Evolutionary conservation across 2,888 invertebrate genomes (phyloP).

Genomic region (Erynnis tages): DNA sequence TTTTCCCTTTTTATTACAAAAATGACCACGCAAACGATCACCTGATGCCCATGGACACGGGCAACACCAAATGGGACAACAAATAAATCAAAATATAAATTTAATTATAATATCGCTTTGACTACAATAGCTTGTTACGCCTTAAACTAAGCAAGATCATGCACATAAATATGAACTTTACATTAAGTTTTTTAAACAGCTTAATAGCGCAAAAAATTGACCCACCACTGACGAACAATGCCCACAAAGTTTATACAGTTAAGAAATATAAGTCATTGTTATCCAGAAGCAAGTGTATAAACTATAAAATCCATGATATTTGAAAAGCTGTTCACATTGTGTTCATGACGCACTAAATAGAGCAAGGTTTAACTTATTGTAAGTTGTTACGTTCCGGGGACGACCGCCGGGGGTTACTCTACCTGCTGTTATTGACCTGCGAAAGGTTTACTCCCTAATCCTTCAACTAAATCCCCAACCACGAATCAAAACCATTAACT

Average conservation of each 20-base stretch:
- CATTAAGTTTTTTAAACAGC: too few species aligned
- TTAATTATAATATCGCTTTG: too few species aligned
- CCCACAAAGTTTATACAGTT: not conserved
- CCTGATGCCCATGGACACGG: too few species aligned
- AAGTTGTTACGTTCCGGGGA: slow-evolving; percentile 26
- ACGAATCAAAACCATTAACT: slow-evolving; percentile 67
- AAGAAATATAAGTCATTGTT: not conserved
- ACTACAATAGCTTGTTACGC: too few species aligned
- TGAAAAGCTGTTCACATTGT: slow-evolving; percentile 13
- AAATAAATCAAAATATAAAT: too few species aligned
- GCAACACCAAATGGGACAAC: too few species aligned
- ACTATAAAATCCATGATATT: slow-evolving; percentile 18
- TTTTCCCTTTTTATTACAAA: too few species aligned
- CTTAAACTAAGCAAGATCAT: too few species aligned
- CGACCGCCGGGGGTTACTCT: slow-evolving; percentile 48
- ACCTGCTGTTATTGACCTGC: slow-evolving; percentile 71
- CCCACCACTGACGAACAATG: not conserved
- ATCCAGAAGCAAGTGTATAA: slow-evolving; percentile 8
- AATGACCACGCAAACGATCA: too few species aligned
- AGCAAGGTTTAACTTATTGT: slow-evolving; percentile 20
- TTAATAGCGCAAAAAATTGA: slow-evolving; percentile 30
- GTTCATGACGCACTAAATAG: slow-evolving; percentile 17
- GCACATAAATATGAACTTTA: too few species aligned
- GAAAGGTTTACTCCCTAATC: slow-evolving; percentile 60
- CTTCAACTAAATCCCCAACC: slow-evolving; percentile 55